These are phyloP conservation scores for Argyresthia goedartella DNA, from an alignment of 2,888 invertebrate genomes.

Conservation along the genomic window DNA sequence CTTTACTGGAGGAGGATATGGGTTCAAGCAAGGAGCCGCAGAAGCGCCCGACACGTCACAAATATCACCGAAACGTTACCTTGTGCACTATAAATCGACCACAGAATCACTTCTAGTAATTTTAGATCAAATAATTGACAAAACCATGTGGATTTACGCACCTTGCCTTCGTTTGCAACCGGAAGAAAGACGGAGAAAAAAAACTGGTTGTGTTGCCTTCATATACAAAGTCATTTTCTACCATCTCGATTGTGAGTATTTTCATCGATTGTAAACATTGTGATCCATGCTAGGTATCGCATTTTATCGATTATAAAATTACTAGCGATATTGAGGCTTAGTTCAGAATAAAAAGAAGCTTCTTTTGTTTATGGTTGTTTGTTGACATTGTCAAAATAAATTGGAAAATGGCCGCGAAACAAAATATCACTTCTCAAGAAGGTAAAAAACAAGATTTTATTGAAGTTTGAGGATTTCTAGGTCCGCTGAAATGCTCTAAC, in stretches of 20 bases:
- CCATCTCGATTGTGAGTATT: background rate
- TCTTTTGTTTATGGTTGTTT: background rate
- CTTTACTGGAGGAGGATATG: too few relatives aligned
- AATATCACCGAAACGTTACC: background rate
- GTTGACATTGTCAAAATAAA: slow-evolving; percentile 24
- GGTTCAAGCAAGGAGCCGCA: background rate
- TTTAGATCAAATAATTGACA: slow-evolving; percentile 16
- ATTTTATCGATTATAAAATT: background rate
- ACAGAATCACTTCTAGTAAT: background rate
- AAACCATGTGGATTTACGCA: slow-evolving; percentile 58
- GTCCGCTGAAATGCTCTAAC: background rate
- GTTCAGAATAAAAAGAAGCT: background rate
- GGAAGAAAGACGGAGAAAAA: slow-evolving; percentile 50
- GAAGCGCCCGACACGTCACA: background rate
- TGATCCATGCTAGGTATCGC: too few relatives aligned
- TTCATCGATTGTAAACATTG: background rate
- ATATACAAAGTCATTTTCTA: background rate
- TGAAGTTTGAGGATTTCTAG: background rate
- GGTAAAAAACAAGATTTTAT: slow-evolving; percentile 44
- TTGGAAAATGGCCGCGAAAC: slow-evolving; percentile 77
- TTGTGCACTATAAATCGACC: background rate
- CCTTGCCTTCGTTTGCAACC: slow-evolving; percentile 63
- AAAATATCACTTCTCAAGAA: slow-evolving; percentile 72
- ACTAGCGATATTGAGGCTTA: background rate
- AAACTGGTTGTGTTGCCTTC: slow-evolving; percentile 15